Evolutionary conservation across 1,140 invertebrate species (phyloP), one percentile per base, ranked within the genome.

Genomic region (Ceratina japonica): DNA sequence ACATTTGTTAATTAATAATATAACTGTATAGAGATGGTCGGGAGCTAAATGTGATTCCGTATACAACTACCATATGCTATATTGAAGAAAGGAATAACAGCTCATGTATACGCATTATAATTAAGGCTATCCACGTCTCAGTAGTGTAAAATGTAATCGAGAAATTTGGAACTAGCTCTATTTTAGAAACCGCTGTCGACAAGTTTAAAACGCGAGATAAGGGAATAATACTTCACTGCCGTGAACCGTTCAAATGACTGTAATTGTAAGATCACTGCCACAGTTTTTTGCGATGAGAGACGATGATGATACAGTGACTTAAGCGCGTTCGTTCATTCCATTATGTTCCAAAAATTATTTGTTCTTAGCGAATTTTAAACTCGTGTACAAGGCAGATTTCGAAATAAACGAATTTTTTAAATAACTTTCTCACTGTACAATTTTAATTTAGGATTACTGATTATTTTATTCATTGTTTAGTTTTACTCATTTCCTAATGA

Each of bases 351-450:
- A 13, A 18, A 56, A 56, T 44, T 44, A 8, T 44, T 44, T 44
- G 59, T 58, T 87, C 87, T 75, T 73, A 76, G 79, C 79, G 81
- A 78, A 83, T 51, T 75, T 73, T 56, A 79, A 66, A 86, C 75
- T 80, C 88, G 85, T 89, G 88, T 90, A 88, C 85, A 85, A 90
- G 83, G 83, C 81, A 85, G 84, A 88, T 81, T 87, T 87, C 70
- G 68, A 82, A 90, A 90, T 88, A 91, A 87, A 90, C 82, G 77
- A 90, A 88, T 89, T 91, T 91, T 90, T 87, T 88, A 90, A 76
- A 62, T 88, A 88, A 83, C 56, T 65, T 77, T 3, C 20, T 3
- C 20, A 62, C 44, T 77, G 69, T 72, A 77, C 1, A 18, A 44
- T 15, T 0, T 0, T 63, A 58, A 54, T 65, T 56, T 22, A 44